Evolutionary conservation across 2,888 invertebrate genomes (phyloP), one percentile per base, ranked within the genome.

Genomic region (Dasypogon diadema): DNA sequence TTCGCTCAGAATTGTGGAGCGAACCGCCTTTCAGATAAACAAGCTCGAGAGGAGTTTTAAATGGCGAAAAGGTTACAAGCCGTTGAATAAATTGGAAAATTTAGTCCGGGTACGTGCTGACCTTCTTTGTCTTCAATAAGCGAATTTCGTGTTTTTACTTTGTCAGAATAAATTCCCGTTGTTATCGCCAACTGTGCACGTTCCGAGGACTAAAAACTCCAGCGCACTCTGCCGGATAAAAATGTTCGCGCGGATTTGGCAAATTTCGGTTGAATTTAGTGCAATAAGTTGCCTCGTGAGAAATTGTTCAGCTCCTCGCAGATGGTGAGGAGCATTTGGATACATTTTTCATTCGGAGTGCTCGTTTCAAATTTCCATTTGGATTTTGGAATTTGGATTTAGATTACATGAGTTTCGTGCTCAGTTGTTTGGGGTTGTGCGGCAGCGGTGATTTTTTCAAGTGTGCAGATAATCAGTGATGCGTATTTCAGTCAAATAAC

Each of bases 31-130:
- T 22, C 65, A 65, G 65, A 65, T 65, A 65, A 65, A 26, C 26
- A 18, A n/a, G 5, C n/a, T 14, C 12, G 48, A 14, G 24, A 12
- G n/a, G 48, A 16, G 46, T 65, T 46, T n/a, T 42, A 65, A 65
- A 48, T 65, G 65, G 65, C 12, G 65, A 48, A 42, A 65, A 24
- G 65, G 65, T 65, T 65, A 65, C 65, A 65, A 65, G 46, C 48
- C 65, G 65, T 65, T 65, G 65, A 65, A 65, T 65, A 65, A 65
- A 65, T 65, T 65, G 65, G 65, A 48, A 65, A 65, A 65, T 65
- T 42, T 48, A 65, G 46, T 65, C 48, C 26, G 65, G 24, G 24
- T 46, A 65, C 65, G 48, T 65, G 65, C 22, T 65, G 60, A 60
- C 60, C 60, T 42, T 37, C 22, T 60, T 60, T 60, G 60, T 60